These are phyloP conservation scores for Pangasius sanitwongsei DNA, from an alignment of 2,797 vertebrate genomes.

Conservation along the genomic window DNA sequence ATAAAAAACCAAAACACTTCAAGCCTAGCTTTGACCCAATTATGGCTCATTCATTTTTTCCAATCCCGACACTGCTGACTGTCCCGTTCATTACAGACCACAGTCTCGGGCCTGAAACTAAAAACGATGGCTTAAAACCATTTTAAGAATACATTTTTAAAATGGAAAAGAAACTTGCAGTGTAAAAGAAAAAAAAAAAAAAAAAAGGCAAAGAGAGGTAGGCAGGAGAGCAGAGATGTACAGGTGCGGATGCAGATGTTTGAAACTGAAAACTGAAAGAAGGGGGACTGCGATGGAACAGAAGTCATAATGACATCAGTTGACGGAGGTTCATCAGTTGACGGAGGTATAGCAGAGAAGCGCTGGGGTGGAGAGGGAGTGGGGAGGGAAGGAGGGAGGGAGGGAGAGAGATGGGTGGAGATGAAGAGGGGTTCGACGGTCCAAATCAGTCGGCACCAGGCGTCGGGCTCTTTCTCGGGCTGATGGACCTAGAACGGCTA, in stretches of 20 bases:
- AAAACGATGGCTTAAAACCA: slow-evolving; percentile 45
- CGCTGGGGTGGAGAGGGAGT: too few relatives aligned
- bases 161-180: not conserved
- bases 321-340: not conserved
- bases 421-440: not conserved
- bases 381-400: not conserved
- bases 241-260: not conserved
- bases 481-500: slow-evolving; percentile 56
- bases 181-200: not conserved
- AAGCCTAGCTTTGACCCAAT: slow-evolving; percentile 41
- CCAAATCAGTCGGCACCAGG: slow-evolving; percentile 51
- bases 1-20: not conserved
- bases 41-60: slow-evolving; percentile 37
- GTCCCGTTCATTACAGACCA: slow-evolving; percentile 42
- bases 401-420: not conserved
- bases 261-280: slow-evolving; percentile 1
- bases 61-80: slow-evolving; percentile 46
- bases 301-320: not conserved
- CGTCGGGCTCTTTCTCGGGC: slow-evolving; percentile 53
- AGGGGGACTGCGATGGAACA: too few relatives aligned
- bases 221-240: not conserved
- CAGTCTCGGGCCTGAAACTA: slow-evolving; percentile 45
- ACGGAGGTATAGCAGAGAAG: not conserved
- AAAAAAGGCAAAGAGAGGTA: not conserved
- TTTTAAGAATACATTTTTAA: slow-evolving; percentile 10